These are phyloP conservation scores for Mayetiola destructor DNA, from an alignment of 2,888 invertebrate genomes.

Conservation along the genomic window DNA sequence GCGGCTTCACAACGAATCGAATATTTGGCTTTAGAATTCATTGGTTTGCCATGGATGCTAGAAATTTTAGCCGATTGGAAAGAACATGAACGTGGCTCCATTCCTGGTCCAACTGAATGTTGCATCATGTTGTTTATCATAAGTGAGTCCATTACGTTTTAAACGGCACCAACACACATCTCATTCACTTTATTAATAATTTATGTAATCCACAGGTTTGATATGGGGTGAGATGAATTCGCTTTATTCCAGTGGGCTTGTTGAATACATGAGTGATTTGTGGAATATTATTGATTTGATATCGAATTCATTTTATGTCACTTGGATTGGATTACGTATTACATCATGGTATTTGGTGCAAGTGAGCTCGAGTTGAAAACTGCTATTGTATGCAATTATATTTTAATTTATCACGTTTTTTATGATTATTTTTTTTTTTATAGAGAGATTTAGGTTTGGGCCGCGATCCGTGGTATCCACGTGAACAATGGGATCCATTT, in stretches of 20 bases:
- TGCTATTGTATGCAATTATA: too few species aligned
- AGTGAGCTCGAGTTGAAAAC: constrained; percentile 46
- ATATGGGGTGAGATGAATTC: constrained; percentile 89
- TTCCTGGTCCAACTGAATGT: constrained; percentile 67
- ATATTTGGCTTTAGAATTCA: constrained; percentile 60
- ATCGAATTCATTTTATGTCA: constrained; percentile 88
- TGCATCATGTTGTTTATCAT: constrained; percentile 77
- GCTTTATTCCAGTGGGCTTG: constrained; percentile 77
- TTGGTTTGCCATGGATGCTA: constrained; percentile 62
- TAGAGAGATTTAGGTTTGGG: constrained; percentile 56
- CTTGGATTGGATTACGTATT: constrained; percentile 77
- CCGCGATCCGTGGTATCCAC: constrained; percentile 67
- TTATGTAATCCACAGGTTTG: constrained; percentile 48
- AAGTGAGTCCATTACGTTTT: constrained; percentile 42
- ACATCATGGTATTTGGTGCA: constrained; percentile 80
- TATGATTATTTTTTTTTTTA: constrained; percentile 15
- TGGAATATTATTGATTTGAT: constrained; percentile 99
- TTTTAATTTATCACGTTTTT: too few species aligned
- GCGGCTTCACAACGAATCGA: constrained; percentile 88
- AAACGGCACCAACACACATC: not conserved
- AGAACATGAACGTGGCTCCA: constrained; percentile 57
- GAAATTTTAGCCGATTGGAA: constrained; percentile 64
- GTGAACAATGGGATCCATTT: constrained; percentile 86
- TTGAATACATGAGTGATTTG: constrained; percentile 84
- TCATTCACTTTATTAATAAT: not conserved